Base-by-base conservation (phyloP, 2,888 invertebrate species). In the Trachelus troglodyta region DNA sequence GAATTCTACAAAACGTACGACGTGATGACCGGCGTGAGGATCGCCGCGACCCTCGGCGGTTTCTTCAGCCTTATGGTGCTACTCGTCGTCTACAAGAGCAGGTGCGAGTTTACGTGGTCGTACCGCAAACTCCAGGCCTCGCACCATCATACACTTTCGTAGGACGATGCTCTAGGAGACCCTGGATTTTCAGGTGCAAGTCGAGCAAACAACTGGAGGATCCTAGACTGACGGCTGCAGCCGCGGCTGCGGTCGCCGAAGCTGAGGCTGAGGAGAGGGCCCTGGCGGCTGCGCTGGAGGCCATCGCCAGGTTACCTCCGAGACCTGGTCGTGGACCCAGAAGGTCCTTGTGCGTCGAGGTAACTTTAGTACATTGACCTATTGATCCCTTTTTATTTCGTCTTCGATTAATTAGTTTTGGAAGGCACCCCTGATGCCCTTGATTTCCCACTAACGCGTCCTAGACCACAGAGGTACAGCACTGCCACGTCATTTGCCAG, bases 21-120 rank as follows among this genome's bases (percentile, higher is more conserved):
- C 93, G 96, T 96, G 92, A 97, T 97, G 97, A 98, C 97, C 87
- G 98, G 98, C 84, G 95, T 98, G 83, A 94, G 97, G 84, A 98
- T 98, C 92, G 98, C 98, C 86, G 96, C 96, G 85, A 98, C 98
- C 4, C 93, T 98, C 76, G 97, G 97, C 87, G 97, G 97, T 87
- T 97, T 98, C 92, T 98, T 98, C 92, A 96, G 96, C 82, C 93
- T 98, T 88, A 97, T 98, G 96, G 97, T 97, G 75, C 95, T 98
- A 91, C 94, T 98, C 89, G 96, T 98, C 86, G 94, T 98, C 83
- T 98, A 97, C 93, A 98, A 98, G 92, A 97, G 97, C 92, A 96
- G 90, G 90, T 89, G 78, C 15, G 73, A 35, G 74, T 71, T 34
- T 23, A 56, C 56, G 56, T 9, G 23, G 23, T 56, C 56, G 2